phyloP scores from a whole-genome alignment of 2,888 invertebrate species.

The Macrosiphum euphorbiae region DNA sequence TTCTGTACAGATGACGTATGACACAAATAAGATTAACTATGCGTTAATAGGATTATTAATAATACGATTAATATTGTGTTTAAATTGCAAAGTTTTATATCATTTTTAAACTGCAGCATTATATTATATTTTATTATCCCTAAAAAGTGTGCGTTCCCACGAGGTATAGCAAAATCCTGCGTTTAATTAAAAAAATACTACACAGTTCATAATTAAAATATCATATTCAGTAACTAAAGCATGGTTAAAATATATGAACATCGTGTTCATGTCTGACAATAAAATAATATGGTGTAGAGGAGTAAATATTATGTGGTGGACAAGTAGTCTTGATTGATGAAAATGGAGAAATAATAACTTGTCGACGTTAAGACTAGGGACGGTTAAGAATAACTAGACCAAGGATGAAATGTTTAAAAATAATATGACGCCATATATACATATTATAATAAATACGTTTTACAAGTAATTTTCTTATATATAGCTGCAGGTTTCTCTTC shows the following conservation, averaged over 20 bases:
- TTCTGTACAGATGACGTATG: neutral
- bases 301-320: neutral
- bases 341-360: slow-evolving; percentile 41
- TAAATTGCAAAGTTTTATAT: neutral
- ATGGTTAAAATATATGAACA: neutral
- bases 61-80: slow-evolving; percentile 9
- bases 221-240: neutral
- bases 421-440: slow-evolving; percentile 17
- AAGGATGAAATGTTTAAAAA: slow-evolving; percentile 53
- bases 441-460: neutral
- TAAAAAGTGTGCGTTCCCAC: neutral
- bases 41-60: neutral
- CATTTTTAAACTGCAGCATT: neutral
- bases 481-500: neutral
- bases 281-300: neutral
- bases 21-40: slow-evolving; percentile 5
- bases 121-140: slow-evolving; percentile 1
- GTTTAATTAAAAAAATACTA: neutral
- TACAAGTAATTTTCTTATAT: neutral
- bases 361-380: neutral
- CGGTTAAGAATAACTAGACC: neutral
- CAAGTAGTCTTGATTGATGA: slow-evolving; percentile 20
- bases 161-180: neutral
- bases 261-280: neutral
- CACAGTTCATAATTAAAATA: slow-evolving; percentile 25